These are phyloP conservation scores for Onychorhynchus coronatus DNA, from an alignment of 2,113 vertebrate species.

Conservation along the genomic window DNA sequence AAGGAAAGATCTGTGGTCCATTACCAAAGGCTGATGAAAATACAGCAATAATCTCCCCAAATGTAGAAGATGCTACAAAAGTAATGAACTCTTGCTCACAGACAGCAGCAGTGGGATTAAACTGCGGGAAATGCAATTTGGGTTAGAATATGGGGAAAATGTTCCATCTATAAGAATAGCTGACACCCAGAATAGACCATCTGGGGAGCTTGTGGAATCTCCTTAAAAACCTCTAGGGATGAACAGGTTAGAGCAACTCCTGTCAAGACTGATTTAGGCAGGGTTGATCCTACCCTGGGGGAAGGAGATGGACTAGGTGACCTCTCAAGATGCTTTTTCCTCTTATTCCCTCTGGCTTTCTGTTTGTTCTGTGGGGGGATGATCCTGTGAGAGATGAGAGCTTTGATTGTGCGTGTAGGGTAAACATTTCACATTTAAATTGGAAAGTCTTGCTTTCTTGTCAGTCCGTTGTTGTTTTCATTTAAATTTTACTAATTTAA, in stretches of 20 bases:
- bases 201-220: not conserved
- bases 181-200: not conserved
- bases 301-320: conserved; percentile 40
- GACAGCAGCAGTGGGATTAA: not conserved
- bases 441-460: not conserved
- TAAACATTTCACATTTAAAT: not conserved
- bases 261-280: conserved; percentile 1
- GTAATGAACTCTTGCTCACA: not conserved
- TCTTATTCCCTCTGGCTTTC: not conserved
- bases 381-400: not conserved
- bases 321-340: not conserved
- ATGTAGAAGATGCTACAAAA: not conserved
- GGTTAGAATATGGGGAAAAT: not conserved
- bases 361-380: fast-evolving
- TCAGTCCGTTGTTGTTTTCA: not conserved
- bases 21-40: not conserved
- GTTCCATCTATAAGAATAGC: not conserved
- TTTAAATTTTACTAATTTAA: conserved; percentile 4
- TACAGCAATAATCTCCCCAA: not conserved
- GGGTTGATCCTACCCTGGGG: not conserved
- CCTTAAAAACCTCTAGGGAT: conserved; percentile 20
- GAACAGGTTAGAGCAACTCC: conserved; percentile 22
- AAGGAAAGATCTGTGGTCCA: not conserved
- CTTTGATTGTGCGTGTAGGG: not conserved
- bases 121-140: not conserved